Conservation (phyloP, 2,113 vertebrate genomes). For the Cromileptes altivelis region DNA sequence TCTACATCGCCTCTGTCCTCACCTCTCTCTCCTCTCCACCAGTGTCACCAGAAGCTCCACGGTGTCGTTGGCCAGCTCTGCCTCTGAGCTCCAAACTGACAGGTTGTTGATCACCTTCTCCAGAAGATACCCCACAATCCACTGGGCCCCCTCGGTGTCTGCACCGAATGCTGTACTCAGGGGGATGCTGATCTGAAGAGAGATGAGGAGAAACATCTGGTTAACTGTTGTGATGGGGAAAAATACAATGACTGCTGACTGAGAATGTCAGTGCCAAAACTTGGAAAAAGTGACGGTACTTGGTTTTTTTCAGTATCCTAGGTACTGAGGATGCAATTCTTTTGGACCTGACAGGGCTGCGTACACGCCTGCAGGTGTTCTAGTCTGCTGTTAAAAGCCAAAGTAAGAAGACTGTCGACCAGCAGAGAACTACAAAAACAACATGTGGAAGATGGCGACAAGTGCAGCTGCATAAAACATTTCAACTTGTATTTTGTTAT, state of each 20-base stretch:
- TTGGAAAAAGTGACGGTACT: no score
- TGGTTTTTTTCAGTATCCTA: no score
- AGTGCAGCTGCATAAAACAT: no score
- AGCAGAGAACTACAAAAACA: no score
- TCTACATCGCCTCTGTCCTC: constrained; percentile 13
- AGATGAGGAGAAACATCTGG: neutral
- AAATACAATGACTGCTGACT: neutral
- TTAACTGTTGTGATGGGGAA: neutral
- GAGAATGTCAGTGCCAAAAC: no score
- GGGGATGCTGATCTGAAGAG: constrained; percentile 93
- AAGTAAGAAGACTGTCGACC: no score
- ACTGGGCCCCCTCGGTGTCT: constrained; percentile 97
- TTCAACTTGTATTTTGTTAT: no score
- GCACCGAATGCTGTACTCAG: constrained; percentile 96
- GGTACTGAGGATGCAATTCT: no score
- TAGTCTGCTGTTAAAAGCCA: no score
- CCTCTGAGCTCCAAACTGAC: constrained; percentile 97
- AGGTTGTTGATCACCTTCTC: constrained; percentile 99
- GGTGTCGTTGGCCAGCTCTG: constrained; percentile 96
- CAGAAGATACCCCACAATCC: constrained; percentile 98
- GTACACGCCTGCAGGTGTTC: no score
- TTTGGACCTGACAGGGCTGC: no score
- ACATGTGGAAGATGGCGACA: no score
- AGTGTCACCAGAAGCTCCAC: constrained; percentile 97
- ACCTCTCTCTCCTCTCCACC: constrained; percentile 98